Evolutionary conservation across 2,888 invertebrate species (phyloP).

Genomic region (Aphodius sticticus): DNA sequence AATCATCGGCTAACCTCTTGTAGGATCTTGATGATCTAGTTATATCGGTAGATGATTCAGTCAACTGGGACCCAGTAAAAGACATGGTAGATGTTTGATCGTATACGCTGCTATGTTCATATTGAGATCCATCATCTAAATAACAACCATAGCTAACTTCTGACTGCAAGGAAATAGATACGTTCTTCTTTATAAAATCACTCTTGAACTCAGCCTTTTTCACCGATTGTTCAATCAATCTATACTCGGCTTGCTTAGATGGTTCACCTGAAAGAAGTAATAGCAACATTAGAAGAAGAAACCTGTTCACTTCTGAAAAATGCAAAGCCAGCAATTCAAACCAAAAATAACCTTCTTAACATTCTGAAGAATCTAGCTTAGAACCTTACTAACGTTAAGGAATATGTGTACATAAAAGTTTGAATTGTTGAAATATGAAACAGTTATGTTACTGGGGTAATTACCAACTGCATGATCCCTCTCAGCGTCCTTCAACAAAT

Average conservation of each 20-base stretch:
- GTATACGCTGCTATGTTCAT: not conserved
- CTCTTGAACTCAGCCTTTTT: not conserved
- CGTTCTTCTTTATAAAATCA: not conserved
- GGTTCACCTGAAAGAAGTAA: constrained; percentile 14
- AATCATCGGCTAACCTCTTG: not conserved
- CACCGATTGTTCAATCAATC: constrained; percentile 8
- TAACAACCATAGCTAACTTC: not conserved
- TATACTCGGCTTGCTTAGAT: not conserved
- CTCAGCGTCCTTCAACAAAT: constrained; percentile 68
- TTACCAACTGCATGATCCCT: constrained; percentile 5
- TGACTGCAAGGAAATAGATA: constrained; percentile 5
- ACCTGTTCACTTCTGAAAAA: no score
- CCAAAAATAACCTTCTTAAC: no score
- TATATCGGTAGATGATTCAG: not conserved
- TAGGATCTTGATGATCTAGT: not conserved
- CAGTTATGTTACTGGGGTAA: no score
- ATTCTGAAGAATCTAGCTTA: no score
- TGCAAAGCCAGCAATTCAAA: no score
- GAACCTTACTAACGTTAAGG: no score
- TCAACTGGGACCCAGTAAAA: not conserved
- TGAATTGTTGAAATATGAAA: no score
- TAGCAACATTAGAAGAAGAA: not conserved
- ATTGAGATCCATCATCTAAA: not conserved
- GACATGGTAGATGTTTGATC: not conserved
- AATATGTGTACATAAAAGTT: no score